Conservation (phyloP, 2,888 invertebrate species). For the Thera obeliscata region DNA sequence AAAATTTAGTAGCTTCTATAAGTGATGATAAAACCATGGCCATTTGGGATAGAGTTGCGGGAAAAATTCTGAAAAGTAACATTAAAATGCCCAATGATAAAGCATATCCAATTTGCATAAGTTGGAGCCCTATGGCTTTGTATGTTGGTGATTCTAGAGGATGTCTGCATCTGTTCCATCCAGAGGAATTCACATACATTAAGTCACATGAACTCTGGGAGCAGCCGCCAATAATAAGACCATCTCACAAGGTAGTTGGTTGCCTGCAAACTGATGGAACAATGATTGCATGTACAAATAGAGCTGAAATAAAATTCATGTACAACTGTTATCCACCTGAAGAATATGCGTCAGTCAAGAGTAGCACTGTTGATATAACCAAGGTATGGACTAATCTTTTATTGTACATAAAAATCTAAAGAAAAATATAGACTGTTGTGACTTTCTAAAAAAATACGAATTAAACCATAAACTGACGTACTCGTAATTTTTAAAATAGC, state of each 20-base stretch:
- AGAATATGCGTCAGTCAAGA: constrained; percentile 64
- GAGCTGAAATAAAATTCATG: constrained; percentile 76
- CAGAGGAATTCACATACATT: constrained; percentile 60
- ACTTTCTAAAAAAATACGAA: too few relatives aligned
- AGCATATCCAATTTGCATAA: constrained; percentile 73
- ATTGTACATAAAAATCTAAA: not conserved
- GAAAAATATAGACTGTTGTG: too few relatives aligned
- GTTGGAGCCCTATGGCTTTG: constrained; percentile 70
- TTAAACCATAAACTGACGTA: too few relatives aligned
- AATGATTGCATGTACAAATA: constrained; percentile 75
- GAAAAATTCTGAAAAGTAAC: constrained; percentile 68
- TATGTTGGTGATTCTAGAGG: constrained; percentile 80
- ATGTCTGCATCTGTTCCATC: constrained; percentile 70
- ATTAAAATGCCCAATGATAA: constrained; percentile 69
- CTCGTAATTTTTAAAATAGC: not conserved
- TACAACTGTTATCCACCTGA: constrained; percentile 75
- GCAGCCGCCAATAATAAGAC: constrained; percentile 63
- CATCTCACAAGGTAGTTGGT: constrained; percentile 72
- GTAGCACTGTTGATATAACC: constrained; percentile 72
- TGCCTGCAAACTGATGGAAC: constrained; percentile 71
- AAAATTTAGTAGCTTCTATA: constrained; percentile 82
- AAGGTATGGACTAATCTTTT: constrained; percentile 55
- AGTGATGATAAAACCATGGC: constrained; percentile 85
- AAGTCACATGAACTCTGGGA: constrained; percentile 70
- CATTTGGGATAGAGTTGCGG: constrained; percentile 82